phyloP scores from a whole-genome alignment of 2,888 invertebrate species.

The Hyles lineata region DNA sequence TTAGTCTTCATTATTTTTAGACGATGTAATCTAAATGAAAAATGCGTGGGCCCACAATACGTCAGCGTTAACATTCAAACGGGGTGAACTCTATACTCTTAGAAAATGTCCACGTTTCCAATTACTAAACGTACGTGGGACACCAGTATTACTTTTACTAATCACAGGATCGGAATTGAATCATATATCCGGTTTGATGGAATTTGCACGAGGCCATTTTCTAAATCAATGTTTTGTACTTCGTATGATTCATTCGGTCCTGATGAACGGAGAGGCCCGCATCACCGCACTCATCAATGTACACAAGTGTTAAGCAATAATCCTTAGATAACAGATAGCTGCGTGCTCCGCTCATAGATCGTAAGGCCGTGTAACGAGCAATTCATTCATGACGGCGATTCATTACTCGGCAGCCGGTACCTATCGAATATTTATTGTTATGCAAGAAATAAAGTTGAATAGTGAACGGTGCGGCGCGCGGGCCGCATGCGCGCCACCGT shows the following conservation, averaged over 20 bases:
- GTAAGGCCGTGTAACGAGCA: conserved; percentile 4
- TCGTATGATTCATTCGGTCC: neutral
- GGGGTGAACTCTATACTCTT: neutral
- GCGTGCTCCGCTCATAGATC: neutral
- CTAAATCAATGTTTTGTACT: neutral
- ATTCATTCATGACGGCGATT: conserved; percentile 18
- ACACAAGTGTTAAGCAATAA: neutral
- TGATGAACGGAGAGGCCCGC: neutral
- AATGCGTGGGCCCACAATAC: neutral
- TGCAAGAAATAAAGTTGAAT: conserved; percentile 48
- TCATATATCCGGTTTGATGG: neutral
- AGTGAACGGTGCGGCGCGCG: conserved; percentile 54
- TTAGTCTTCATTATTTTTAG: conserved; percentile 18
- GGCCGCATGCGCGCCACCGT: conserved; percentile 58
- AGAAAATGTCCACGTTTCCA: neutral
- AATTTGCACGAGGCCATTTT: neutral
- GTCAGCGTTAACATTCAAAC: neutral
- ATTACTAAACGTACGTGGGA: neutral
- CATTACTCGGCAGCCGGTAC: conserved; percentile 12
- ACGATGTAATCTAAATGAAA: conserved; percentile 5
- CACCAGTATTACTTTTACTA: neutral
- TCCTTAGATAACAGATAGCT: neutral
- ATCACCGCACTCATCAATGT: neutral
- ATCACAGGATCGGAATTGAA: neutral
- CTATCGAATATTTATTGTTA: conserved; percentile 27